These are phyloP conservation scores for Abrostola tripartita DNA, from an alignment of 2,888 invertebrate species.

Conservation along the genomic window DNA sequence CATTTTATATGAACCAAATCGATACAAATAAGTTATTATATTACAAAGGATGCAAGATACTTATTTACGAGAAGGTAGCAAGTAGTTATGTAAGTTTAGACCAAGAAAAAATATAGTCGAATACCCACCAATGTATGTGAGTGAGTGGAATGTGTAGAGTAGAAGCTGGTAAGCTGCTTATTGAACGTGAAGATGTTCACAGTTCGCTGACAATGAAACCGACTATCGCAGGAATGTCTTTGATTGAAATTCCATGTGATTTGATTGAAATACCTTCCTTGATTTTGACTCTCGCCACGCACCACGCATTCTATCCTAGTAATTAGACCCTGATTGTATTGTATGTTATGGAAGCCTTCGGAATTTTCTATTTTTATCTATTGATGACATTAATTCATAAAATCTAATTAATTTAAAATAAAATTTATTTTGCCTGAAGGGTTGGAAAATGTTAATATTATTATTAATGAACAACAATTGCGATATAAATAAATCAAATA, in stretches of 20 bases:
- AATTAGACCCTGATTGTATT: background rate
- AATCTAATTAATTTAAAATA: too few species aligned
- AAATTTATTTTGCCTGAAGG: too few species aligned
- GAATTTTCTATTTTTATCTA: too few species aligned
- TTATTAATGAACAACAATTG: too few species aligned
- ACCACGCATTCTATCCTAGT: background rate
- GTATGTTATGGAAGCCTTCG: background rate
- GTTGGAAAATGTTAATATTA: too few species aligned
- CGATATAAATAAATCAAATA: too few species aligned
- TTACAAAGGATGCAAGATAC: background rate
- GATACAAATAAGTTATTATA: too few species aligned
- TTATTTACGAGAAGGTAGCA: background rate
- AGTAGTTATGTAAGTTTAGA: background rate
- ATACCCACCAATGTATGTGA: background rate
- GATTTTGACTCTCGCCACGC: constrained; percentile 20
- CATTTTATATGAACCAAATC: too few species aligned
- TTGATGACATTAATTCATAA: too few species aligned
- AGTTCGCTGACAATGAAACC: constrained; percentile 44
- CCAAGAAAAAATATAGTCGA: too few species aligned
- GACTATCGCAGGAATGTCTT: constrained; percentile 59
- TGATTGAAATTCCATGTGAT: constrained; percentile 63
- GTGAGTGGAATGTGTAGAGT: background rate
- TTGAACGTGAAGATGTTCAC: constrained; percentile 36
- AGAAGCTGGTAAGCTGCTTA: background rate
- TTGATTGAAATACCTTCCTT: constrained; percentile 64